Percentiles rank a stretch among this genome's conserved stretches.
Evolutionary conservation across 2,888 invertebrate genomes (phyloP).

Genomic region (Dendrolimus pini): DNA sequence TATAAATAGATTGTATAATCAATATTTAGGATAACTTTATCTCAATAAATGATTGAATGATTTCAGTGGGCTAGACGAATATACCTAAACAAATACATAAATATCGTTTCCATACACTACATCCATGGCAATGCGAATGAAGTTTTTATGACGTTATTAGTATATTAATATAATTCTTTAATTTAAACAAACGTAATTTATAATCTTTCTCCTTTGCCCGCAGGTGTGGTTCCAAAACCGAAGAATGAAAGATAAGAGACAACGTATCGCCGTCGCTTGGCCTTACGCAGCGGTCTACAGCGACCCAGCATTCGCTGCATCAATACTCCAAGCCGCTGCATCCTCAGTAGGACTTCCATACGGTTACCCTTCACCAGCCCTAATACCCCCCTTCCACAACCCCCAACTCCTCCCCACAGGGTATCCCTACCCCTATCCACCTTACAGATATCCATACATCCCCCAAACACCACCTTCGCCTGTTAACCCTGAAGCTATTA

Average conservation of each 20-base stretch:
- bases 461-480: conserved; percentile 69
- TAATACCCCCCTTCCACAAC: conserved; percentile 73
- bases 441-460: conserved; percentile 73
- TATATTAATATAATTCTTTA: too few relatives aligned
- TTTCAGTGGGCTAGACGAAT: conserved; percentile 16
- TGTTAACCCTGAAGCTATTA: conserved; percentile 54
- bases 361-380: conserved; percentile 76
- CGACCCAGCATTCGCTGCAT: conserved; percentile 95
- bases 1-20: too few relatives aligned
- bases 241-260: conserved; percentile 98
- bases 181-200: too few relatives aligned
- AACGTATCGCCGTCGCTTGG: conserved; percentile 95
- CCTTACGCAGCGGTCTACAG: conserved; percentile 96
- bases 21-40: too few relatives aligned
- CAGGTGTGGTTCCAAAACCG: conserved; percentile 99
- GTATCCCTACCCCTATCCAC: conserved; percentile 76
- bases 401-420: conserved; percentile 77
- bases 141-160: too few relatives aligned
- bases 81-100: conserved; percentile 3
- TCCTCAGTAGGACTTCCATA: conserved; percentile 82
- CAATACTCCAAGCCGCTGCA: conserved; percentile 92
- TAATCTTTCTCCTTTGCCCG: conserved; percentile 23
- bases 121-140: too few relatives aligned
- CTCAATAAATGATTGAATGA: too few relatives aligned
- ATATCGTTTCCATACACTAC: not conserved